These are phyloP conservation scores for Drosophila monieri DNA, from an alignment of 2,888 invertebrate species.

Conservation along the genomic window DNA sequence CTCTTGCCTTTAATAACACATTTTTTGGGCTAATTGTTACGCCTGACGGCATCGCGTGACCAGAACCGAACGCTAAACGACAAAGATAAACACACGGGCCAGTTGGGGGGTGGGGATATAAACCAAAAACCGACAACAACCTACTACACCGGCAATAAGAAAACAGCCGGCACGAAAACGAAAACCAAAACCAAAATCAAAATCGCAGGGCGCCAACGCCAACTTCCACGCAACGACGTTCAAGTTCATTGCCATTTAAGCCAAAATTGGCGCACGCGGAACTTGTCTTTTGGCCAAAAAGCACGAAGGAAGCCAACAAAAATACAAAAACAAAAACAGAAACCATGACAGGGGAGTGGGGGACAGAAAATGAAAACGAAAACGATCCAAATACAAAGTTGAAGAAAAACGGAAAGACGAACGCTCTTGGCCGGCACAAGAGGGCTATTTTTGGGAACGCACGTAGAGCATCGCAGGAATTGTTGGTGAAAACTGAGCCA, in stretches of 20 bases:
- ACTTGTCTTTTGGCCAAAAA: slow-evolving; percentile 33
- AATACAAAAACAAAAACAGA: slow-evolving; percentile 4
- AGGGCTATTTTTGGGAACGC: slow-evolving; percentile 45
- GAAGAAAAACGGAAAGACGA: slow-evolving; percentile 13
- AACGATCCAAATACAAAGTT: slow-evolving; percentile 30
- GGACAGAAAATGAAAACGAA: slow-evolving; percentile 17
- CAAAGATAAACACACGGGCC: slow-evolving; percentile 37
- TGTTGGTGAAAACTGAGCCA: slow-evolving; percentile 46
- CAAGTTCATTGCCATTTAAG: slow-evolving; percentile 62
- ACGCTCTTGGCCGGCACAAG: background rate
- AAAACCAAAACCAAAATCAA: slow-evolving; percentile 29
- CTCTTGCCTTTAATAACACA: slow-evolving; percentile 28
- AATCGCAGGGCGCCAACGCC: slow-evolving; percentile 48
- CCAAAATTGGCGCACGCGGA: slow-evolving; percentile 45
- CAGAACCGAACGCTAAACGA: slow-evolving; percentile 42
- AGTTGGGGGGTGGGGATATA: background rate
- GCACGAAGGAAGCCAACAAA: slow-evolving; percentile 30
- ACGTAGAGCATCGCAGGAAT: slow-evolving; percentile 43
- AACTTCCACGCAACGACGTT: slow-evolving; percentile 48
- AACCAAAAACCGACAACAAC: slow-evolving; percentile 1
- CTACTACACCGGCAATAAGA: slow-evolving; percentile 11
- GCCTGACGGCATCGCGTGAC: slow-evolving; percentile 53
- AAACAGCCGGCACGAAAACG: slow-evolving; percentile 19
- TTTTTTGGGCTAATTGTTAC: slow-evolving; percentile 46
- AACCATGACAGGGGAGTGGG: background rate